Percentiles rank a stretch among this genome's conserved stretches.
These are phyloP conservation scores for Prochilodus magdalenae DNA, from an alignment of 2,113 vertebrate species.

Conservation along the genomic window DNA sequence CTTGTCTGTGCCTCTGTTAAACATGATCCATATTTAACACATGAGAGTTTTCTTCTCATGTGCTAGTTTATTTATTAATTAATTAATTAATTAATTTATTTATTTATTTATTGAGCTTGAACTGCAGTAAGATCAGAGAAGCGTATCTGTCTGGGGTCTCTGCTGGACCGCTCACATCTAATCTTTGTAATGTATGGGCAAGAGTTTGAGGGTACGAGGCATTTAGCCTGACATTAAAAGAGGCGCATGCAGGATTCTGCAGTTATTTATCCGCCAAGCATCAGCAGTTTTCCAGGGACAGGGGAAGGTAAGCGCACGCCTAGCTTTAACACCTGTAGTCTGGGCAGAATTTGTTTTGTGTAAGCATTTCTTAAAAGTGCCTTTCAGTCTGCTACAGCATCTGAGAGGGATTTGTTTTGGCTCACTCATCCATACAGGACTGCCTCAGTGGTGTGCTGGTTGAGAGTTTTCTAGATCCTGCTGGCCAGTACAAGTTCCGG, in stretches of 20 bases:
- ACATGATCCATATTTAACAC: background rate
- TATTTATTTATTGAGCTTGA: background rate
- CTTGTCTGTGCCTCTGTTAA: background rate
- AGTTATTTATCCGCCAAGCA: background rate
- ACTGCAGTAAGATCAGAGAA: background rate
- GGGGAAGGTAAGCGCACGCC: too few relatives aligned
- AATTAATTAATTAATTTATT: too few relatives aligned
- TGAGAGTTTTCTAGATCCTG: background rate
- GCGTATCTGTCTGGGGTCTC: background rate
- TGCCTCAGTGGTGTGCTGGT: background rate
- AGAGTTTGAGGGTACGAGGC: background rate
- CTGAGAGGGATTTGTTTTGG: background rate
- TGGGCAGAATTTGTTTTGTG: background rate
- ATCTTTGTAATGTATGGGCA: background rate
- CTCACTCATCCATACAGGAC: background rate
- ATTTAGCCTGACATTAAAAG: constrained; percentile 7
- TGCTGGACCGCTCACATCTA: background rate
- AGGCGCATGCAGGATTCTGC: background rate
- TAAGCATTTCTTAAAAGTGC: background rate
- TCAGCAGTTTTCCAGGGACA: background rate
- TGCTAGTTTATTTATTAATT: background rate
- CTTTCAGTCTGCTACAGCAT: background rate
- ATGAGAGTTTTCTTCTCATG: background rate
- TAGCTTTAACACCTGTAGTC: background rate
- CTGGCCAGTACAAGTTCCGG: background rate